These are phyloP conservation scores for Parotia lawesii DNA, from an alignment of 2,113 vertebrate genomes.

Conservation along the genomic window DNA sequence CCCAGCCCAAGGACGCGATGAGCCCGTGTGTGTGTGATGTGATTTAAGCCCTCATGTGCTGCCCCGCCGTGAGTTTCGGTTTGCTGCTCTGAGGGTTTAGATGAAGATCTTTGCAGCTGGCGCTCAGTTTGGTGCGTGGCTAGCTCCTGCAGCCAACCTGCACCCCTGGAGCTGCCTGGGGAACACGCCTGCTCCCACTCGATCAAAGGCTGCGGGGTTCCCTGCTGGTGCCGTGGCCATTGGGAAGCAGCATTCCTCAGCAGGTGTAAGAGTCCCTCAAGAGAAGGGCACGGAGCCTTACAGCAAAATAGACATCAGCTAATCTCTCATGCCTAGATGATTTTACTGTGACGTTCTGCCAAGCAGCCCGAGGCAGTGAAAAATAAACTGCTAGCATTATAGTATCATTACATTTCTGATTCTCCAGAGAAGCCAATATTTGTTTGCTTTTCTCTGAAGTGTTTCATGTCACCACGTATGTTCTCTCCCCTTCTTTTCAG, in stretches of 20 bases:
- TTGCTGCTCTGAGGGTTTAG: background rate
- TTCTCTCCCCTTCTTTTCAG: background rate
- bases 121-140: background rate
- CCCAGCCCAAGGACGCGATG: background rate
- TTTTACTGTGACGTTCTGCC: constrained; percentile 48
- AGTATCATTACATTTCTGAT: constrained; percentile 57
- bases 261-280: constrained; percentile 43
- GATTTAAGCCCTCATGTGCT: background rate
- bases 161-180: background rate
- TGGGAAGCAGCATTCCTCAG: background rate
- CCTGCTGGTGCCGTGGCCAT: background rate
- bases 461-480: constrained; percentile 39
- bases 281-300: background rate
- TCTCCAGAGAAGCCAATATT: constrained; percentile 59
- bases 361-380: constrained; percentile 62
- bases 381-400: constrained; percentile 57
- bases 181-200: background rate
- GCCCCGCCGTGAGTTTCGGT: background rate
- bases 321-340: constrained; percentile 54
- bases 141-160: background rate
- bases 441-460: constrained; percentile 65
- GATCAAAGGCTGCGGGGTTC: background rate
- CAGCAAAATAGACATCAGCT: constrained; percentile 43
- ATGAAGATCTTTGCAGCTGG: background rate
- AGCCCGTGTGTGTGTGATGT: rapidly evolving